These are phyloP conservation scores for Myoxocephalus aenaeus DNA, from an alignment of 2,797 vertebrate species.

Conservation along the genomic window DNA sequence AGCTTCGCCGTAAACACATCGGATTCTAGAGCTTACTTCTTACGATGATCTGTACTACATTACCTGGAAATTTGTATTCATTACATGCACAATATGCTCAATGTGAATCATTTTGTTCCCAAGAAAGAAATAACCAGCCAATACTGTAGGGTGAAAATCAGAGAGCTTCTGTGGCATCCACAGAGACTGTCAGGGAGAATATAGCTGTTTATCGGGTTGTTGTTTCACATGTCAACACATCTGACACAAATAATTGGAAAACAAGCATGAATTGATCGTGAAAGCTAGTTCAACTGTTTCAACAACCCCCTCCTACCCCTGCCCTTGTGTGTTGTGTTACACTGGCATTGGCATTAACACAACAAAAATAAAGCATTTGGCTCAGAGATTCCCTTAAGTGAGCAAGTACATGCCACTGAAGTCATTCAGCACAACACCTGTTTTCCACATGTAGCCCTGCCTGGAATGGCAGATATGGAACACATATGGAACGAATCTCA, in stretches of 20 bases:
- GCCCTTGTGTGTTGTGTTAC: conserved; percentile 31
- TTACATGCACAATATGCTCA: conserved; percentile 37
- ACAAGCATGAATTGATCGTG: conserved; percentile 26
- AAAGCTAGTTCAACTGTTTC: conserved; percentile 40
- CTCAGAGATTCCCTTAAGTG: conserved; percentile 62
- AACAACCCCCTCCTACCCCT: conserved; percentile 30
- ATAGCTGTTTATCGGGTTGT: conserved; percentile 26
- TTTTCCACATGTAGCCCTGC: conserved; percentile 50
- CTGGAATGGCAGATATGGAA: conserved; percentile 45
- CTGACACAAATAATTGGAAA: conserved; percentile 27
- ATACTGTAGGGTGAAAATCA: conserved; percentile 27
- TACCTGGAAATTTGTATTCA: conserved; percentile 41
- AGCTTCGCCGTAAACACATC: conserved; percentile 21
- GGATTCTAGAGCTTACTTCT: conserved; percentile 30
- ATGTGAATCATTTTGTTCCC: conserved; percentile 47
- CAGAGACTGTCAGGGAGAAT: conserved; percentile 40
- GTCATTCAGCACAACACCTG: conserved; percentile 63
- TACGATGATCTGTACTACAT: conserved; percentile 7
- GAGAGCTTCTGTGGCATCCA: conserved; percentile 25
- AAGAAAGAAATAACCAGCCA: conserved; percentile 27
- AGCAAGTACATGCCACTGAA: conserved; percentile 51
- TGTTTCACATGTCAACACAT: conserved; percentile 47
- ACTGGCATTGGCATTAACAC: conserved; percentile 59
- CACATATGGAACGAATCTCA: conserved; percentile 38
- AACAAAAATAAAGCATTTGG: conserved; percentile 71